phyloP scores from a whole-genome alignment of 2,797 vertebrate genomes.

The Peromyscus aztecus region DNA sequence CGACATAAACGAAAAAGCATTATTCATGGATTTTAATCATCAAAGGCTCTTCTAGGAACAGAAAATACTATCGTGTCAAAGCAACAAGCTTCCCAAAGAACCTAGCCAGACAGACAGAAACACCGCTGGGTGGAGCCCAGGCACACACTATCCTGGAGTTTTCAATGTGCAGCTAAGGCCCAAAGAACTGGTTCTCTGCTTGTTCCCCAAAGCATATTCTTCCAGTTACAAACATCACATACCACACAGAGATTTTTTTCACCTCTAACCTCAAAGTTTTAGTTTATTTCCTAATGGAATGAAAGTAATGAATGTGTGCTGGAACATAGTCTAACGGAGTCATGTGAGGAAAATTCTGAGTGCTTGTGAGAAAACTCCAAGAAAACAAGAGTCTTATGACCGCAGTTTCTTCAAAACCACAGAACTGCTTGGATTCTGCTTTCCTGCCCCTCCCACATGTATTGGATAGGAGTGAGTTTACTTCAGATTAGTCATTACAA shows the following conservation, averaged over 20 bases:
- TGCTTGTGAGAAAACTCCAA: not conserved
- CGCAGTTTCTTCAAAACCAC: not conserved
- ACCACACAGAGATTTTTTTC: slow-evolving; percentile 5
- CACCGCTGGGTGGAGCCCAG: not conserved
- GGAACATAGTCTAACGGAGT: not conserved
- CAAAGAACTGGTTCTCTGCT: not conserved
- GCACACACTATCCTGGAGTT: not conserved
- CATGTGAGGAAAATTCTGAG: not conserved
- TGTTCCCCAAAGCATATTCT: not conserved
- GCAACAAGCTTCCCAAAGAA: not conserved
- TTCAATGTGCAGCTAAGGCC: not conserved
- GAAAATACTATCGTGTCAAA: slow-evolving; percentile 23
- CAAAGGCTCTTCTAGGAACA: not conserved
- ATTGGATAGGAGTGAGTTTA: not conserved
- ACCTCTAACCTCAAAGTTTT: slow-evolving; percentile 9
- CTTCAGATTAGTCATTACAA: not conserved
- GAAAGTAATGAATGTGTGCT: not conserved
- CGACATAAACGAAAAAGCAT: not conserved
- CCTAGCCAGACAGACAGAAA: not conserved
- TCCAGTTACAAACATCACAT: not conserved
- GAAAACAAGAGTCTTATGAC: not conserved
- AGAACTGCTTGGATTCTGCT: not conserved
- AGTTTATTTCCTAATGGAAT: slow-evolving; percentile 19
- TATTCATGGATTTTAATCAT: slow-evolving; percentile 52
- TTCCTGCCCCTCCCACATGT: not conserved